Percentiles rank a stretch among this genome's conserved stretches.
Conservation (phyloP, 1,140 invertebrate genomes). For the Drosophila lacteicornis region DNA sequence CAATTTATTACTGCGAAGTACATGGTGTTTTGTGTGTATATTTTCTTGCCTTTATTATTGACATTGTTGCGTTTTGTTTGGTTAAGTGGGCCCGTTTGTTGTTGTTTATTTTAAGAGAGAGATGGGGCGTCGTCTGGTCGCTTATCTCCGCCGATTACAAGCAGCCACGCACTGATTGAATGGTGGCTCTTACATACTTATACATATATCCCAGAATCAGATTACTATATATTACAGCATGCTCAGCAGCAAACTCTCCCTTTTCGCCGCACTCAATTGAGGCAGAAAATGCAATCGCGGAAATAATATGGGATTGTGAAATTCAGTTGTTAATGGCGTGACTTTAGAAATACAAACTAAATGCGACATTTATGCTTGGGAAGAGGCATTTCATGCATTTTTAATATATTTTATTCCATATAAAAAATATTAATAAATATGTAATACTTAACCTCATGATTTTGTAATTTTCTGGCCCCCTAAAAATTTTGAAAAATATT, state of each 20-base stretch:
- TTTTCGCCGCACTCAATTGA: slow-evolving; percentile 4
- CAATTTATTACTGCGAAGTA: slow-evolving; percentile 36
- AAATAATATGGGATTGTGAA: slow-evolving; percentile 14
- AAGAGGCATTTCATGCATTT: too few species aligned
- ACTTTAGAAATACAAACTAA: neutral
- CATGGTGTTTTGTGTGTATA: slow-evolving; percentile 12
- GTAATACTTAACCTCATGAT: neutral
- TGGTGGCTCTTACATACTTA: slow-evolving; percentile 28
- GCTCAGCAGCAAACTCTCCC: slow-evolving; percentile 1
- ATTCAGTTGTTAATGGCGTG: slow-evolving; percentile 2
- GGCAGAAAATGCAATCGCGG: slow-evolving; percentile 19
- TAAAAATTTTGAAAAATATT: neutral
- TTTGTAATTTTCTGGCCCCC: neutral
- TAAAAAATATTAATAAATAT: too few species aligned
- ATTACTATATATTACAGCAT: slow-evolving; percentile 18
- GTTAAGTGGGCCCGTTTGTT: slow-evolving; percentile 62
- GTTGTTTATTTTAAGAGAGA: slow-evolving; percentile 28
- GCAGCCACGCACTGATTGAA: slow-evolving; percentile 67
- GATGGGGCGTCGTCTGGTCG: slow-evolving; percentile 9
- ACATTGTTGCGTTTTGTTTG: slow-evolving; percentile 54
- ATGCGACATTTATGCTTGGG: too few species aligned
- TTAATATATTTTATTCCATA: too few species aligned
- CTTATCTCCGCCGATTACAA: slow-evolving; percentile 58
- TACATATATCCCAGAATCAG: slow-evolving; percentile 8
- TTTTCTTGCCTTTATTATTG: slow-evolving; percentile 33